Evolutionary conservation across 1,140 invertebrate genomes (phyloP).

Genomic region (Drepana arcuata): DNA sequence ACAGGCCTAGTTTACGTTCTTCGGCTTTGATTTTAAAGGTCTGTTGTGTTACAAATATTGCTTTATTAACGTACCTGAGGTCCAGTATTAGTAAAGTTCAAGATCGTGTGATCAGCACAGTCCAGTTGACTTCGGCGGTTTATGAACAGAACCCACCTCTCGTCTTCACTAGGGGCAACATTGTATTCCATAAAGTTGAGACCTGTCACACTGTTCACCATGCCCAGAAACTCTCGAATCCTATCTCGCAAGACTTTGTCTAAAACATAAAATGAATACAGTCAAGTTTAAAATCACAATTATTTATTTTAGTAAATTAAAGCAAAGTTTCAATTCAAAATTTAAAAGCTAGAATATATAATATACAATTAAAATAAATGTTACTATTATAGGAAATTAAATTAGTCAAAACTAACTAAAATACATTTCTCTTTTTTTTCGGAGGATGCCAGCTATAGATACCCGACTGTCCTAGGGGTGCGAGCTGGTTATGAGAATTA

Average conservation of each 20-base stretch:
- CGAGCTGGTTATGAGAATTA: no score
- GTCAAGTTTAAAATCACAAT: no score
- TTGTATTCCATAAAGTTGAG: slow-evolving; percentile 37
- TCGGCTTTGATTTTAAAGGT: background rate
- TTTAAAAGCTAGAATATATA: no score
- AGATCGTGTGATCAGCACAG: slow-evolving; percentile 30
- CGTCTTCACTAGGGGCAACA: slow-evolving; percentile 27
- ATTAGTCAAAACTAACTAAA: no score
- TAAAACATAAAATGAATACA: slow-evolving; percentile 20
- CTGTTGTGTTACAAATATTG: background rate
- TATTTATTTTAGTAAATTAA: no score
- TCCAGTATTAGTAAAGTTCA: slow-evolving; percentile 36
- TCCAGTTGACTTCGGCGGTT: slow-evolving; percentile 35
- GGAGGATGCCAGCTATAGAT: no score
- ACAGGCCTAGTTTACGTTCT: background rate
- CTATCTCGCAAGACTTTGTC: slow-evolving; percentile 44
- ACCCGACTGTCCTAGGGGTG: no score
- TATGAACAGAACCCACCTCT: slow-evolving; percentile 49
- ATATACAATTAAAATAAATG: no score
- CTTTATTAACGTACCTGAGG: slow-evolving; percentile 32
- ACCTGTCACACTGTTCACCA: slow-evolving; percentile 21
- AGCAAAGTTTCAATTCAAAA: no score
- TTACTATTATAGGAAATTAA: no score
- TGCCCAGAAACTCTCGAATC: slow-evolving; percentile 30
- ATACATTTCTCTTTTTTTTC: no score